phyloP scores from a whole-genome alignment of 2,113 vertebrate genomes.

The Plecturocebus donacophilus region DNA sequence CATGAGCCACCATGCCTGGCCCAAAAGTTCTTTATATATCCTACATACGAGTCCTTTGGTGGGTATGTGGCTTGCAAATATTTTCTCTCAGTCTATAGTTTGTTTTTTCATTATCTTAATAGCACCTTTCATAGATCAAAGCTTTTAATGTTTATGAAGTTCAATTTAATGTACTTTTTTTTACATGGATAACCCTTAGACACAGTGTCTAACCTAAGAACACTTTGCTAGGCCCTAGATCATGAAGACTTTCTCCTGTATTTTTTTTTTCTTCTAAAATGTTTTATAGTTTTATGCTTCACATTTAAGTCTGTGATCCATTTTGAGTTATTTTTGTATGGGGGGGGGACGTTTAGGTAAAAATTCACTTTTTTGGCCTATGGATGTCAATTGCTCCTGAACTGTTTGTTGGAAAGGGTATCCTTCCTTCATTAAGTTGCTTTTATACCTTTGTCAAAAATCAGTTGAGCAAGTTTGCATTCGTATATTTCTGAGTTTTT shows the following conservation, averaged over 20 bases:
- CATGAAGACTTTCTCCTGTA: not conserved
- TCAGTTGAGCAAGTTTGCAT: not conserved
- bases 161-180: not conserved
- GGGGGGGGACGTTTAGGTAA: not conserved
- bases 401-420: not conserved
- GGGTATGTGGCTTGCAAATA: not conserved
- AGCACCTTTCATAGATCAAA: not conserved
- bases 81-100: not conserved
- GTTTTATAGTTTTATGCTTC: not conserved
- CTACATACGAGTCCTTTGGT: conserved; percentile 9
- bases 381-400: not conserved
- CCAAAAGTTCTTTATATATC: not conserved
- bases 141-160: not conserved
- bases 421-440: not conserved
- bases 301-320: conserved; percentile 23
- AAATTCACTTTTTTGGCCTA: not conserved
- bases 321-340: conserved; percentile 11
- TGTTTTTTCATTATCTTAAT: not conserved
- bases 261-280: not conserved
- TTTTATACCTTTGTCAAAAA: conserved; percentile 28
- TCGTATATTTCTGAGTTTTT: not conserved
- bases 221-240: not conserved
- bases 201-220: not conserved
- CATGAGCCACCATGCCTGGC: not conserved
- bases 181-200: not conserved